Percentiles rank a stretch among this genome's conserved stretches.
Conservation (phyloP, 2,113 vertebrate species). For the Chloroceryle aenea region DNA sequence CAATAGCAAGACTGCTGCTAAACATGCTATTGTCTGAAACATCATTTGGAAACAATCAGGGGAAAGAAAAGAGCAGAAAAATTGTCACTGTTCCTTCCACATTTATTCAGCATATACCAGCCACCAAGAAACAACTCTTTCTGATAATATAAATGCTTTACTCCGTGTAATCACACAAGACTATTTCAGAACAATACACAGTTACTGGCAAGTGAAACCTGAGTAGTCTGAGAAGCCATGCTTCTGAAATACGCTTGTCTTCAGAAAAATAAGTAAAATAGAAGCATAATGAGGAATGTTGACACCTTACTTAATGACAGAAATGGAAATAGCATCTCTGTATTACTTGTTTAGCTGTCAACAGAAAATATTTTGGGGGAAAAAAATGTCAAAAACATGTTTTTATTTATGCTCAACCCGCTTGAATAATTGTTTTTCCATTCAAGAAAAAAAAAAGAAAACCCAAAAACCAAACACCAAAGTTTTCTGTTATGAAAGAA, state of each 20-base stretch:
- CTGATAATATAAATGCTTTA: neutral
- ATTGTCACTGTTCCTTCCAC: no score
- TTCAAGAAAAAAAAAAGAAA: neutral
- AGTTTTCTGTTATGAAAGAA: neutral
- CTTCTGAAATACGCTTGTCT: neutral
- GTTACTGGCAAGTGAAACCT: neutral
- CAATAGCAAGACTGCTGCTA: neutral
- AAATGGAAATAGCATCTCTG: neutral
- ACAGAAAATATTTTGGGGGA: neutral
- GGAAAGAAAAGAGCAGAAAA: neutral
- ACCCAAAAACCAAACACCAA: no score
- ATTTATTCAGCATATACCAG: neutral
- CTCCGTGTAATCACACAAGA: neutral
- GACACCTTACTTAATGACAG: neutral
- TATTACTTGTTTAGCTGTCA: neutral
- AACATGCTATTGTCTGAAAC: slow-evolving; percentile 19
- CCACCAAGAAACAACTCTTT: neutral
- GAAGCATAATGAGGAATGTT: neutral
- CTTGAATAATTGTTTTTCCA: neutral
- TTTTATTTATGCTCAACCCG: neutral
- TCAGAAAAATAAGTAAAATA: neutral
- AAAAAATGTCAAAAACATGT: neutral
- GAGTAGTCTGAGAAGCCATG: neutral
- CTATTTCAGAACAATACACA: neutral
- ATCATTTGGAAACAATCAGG: neutral